These are phyloP conservation scores for Gobio gobio DNA, from an alignment of 2,113 vertebrate genomes.

Conservation along the genomic window DNA sequence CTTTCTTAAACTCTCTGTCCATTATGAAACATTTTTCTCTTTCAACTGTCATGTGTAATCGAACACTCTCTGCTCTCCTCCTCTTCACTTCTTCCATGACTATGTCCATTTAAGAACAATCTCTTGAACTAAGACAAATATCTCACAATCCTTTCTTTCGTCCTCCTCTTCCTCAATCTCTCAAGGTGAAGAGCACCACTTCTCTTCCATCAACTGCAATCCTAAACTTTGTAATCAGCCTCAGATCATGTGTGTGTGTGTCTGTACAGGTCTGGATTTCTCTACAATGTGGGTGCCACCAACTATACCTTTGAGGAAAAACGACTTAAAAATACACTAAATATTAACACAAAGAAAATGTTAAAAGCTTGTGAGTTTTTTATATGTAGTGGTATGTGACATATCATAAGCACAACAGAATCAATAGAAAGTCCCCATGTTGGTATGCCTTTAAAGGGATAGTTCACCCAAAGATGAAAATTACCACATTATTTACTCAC, in stretches of 20 bases:
- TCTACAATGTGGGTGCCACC: background rate
- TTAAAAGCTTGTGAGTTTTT: background rate
- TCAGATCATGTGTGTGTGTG: background rate
- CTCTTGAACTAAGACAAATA: background rate
- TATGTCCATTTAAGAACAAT: background rate
- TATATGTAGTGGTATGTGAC: background rate
- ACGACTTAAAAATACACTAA: background rate
- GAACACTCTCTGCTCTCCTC: background rate
- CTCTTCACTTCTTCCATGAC: background rate
- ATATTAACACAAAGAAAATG: background rate
- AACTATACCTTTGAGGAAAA: background rate
- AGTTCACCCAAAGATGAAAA: too few species aligned
- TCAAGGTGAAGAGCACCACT: conserved; percentile 28
- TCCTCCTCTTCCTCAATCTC: conserved; percentile 6
- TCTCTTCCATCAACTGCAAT: background rate
- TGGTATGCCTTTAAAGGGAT: background rate
- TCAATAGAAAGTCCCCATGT: background rate
- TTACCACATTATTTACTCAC: too few species aligned
- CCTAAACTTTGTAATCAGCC: conserved; percentile 24
- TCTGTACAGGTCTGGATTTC: background rate
- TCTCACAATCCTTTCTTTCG: background rate
- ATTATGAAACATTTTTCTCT: background rate
- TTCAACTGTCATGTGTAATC: background rate
- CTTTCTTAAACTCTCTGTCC: background rate
- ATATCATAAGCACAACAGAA: background rate